Evolutionary conservation across 2,113 vertebrate species (phyloP).

Genomic region (Pachycephala philippinensis): DNA sequence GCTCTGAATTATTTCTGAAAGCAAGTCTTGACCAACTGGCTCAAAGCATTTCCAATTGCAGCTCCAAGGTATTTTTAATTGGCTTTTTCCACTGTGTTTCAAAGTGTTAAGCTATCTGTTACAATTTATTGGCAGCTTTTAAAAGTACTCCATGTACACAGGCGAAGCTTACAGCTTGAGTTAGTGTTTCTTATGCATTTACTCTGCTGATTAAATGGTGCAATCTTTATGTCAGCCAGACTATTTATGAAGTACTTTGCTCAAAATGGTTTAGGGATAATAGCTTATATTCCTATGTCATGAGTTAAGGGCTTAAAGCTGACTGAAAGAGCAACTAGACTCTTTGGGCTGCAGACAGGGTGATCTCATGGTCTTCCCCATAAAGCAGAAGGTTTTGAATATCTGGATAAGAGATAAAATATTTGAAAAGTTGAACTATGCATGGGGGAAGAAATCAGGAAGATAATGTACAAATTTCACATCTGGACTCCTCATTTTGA

Average conservation of each 20-base stretch:
- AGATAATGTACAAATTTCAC: slow-evolving; percentile 56
- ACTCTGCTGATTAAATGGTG: background rate
- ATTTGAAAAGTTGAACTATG: background rate
- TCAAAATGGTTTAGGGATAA: background rate
- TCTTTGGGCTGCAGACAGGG: background rate
- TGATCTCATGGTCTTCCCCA: slow-evolving; percentile 9
- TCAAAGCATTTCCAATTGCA: background rate
- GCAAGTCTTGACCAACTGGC: background rate
- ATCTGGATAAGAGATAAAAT: slow-evolving; percentile 29
- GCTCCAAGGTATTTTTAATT: slow-evolving; percentile 34
- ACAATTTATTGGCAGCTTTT: background rate
- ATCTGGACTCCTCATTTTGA: slow-evolving; percentile 66
- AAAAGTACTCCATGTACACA: background rate
- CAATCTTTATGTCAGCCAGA: background rate
- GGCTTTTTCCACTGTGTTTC: slow-evolving; percentile 19
- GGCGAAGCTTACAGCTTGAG: background rate
- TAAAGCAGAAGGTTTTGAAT: background rate
- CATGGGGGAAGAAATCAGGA: slow-evolving; percentile 32
- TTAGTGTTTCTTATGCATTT: background rate
- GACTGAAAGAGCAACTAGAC: background rate
- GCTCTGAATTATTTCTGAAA: slow-evolving; percentile 26
- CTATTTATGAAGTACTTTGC: slow-evolving; percentile 20
- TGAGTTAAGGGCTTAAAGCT: background rate
- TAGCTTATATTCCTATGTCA: background rate
- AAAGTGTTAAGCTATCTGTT: slow-evolving; percentile 17